phyloP scores from a whole-genome alignment of 2,888 invertebrate species.

The Tethea ocularis region DNA sequence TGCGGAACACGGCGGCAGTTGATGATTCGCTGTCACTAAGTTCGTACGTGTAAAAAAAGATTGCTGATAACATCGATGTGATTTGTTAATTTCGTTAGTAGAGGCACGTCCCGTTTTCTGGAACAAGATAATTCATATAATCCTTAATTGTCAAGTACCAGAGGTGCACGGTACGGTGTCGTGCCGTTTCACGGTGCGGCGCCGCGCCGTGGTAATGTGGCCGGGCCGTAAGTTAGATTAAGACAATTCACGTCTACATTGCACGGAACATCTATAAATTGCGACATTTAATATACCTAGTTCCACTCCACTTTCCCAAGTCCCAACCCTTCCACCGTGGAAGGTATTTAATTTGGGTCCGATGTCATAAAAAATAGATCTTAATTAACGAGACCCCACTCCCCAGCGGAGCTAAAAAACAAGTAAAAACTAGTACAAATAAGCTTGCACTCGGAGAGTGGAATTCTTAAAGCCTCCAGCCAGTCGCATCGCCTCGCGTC shows the following conservation, averaged over 20 bases:
- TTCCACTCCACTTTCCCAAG: not conserved
- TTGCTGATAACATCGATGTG: too few species aligned
- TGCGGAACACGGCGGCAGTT: too few species aligned
- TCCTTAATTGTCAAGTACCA: too few species aligned
- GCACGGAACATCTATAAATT: slow-evolving; percentile 1
- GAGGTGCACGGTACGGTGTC: too few species aligned
- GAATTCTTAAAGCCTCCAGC: slow-evolving; percentile 54
- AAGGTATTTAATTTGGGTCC: slow-evolving; percentile 3
- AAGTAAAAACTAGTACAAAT: slow-evolving; percentile 22
- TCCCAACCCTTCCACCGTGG: not conserved
- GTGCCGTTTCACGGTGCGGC: too few species aligned
- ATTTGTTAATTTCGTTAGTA: too few species aligned
- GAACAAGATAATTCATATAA: too few species aligned
- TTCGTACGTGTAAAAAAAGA: too few species aligned
- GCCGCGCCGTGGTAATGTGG: too few species aligned
- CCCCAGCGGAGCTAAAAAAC: slow-evolving; percentile 18
- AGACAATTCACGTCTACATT: not conserved
- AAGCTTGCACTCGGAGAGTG: slow-evolving; percentile 41
- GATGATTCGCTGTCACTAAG: too few species aligned
- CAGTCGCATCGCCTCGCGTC: slow-evolving; percentile 46
- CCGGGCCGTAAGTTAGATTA: not conserved
- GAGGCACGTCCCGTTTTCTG: too few species aligned
- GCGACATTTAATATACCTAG: not conserved
- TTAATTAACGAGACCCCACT: not conserved
- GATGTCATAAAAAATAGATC: slow-evolving; percentile 4